Evolutionary conservation across 2,888 invertebrate genomes (phyloP).

Genomic region (Drosophila anomelani): DNA sequence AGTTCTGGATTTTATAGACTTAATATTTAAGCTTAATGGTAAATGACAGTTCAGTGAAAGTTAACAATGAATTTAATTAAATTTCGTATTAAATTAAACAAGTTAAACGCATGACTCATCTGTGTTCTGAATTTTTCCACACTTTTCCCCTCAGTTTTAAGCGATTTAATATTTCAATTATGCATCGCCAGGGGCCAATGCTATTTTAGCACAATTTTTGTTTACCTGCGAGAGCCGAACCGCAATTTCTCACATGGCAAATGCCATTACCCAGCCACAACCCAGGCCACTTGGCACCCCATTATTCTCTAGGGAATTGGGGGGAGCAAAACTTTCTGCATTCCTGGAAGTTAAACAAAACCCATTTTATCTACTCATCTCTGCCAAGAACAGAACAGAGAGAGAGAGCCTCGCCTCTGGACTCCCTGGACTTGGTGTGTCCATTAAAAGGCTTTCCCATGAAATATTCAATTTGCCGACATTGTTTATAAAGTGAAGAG

Average conservation of each 20-base stretch:
- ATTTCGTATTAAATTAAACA: not conserved
- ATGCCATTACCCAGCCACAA: conserved; percentile 1
- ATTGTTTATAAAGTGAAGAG: conserved; percentile 49
- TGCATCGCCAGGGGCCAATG: not conserved
- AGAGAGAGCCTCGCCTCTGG: not conserved
- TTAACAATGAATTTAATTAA: too few relatives aligned
- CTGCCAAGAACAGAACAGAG: not conserved
- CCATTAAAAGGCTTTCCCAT: conserved; percentile 48
- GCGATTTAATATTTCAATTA: conserved; percentile 8
- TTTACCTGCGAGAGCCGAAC: not conserved
- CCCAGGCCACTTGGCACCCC: conserved; percentile 7
- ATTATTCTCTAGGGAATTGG: conserved; percentile 3
- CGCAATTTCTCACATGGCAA: conserved; percentile 2
- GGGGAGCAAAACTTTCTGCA: conserved; percentile 24
- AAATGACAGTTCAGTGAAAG: not conserved
- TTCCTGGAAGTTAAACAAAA: conserved; percentile 32
- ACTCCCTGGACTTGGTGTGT: conserved; percentile 17
- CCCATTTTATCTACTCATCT: conserved; percentile 31
- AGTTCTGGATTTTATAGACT: not conserved
- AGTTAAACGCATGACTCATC: not conserved
- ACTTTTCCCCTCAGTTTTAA: not conserved
- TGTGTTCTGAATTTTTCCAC: not conserved
- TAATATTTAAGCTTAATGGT: not conserved
- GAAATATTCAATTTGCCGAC: conserved; percentile 48
- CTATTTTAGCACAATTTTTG: conserved; percentile 6